Conservation (phyloP, 2,797 vertebrate species). For the Danio tinwini region DNA sequence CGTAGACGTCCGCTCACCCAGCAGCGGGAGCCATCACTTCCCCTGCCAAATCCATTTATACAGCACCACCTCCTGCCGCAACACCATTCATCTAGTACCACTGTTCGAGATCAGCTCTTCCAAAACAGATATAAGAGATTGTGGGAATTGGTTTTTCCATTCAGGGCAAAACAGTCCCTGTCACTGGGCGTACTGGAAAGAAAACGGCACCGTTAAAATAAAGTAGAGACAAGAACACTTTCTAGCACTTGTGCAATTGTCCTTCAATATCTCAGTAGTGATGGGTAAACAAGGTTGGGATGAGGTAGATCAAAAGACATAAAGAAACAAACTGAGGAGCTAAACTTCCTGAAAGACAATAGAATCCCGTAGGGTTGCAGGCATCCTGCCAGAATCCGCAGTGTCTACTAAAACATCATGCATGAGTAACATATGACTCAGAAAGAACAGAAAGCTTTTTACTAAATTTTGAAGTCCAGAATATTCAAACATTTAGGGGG, state of each 20-base stretch:
- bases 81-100: slow-evolving; percentile 12
- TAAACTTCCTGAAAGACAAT: slow-evolving; percentile 26
- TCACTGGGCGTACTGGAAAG: slow-evolving; percentile 20
- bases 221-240: not conserved
- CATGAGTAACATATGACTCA: slow-evolving; percentile 5
- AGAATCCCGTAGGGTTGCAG: not conserved
- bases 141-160: not conserved
- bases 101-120: slow-evolving; percentile 9
- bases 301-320: not conserved
- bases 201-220: not conserved
- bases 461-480: not conserved
- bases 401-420: not conserved
- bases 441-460: not conserved
- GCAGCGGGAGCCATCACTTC: slow-evolving; percentile 30
- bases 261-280: not conserved
- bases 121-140: not conserved
- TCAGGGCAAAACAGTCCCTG: slow-evolving; percentile 11
- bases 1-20: slow-evolving; percentile 9
- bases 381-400: slow-evolving; percentile 9
- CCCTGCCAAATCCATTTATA: slow-evolving; percentile 38
- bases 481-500: not conserved
- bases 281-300: not conserved
- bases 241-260: not conserved
- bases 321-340: slow-evolving; percentile 19
- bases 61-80: slow-evolving; percentile 20